Conservation (phyloP, 2,888 invertebrate species). For the Dynastes grantii region DNA sequence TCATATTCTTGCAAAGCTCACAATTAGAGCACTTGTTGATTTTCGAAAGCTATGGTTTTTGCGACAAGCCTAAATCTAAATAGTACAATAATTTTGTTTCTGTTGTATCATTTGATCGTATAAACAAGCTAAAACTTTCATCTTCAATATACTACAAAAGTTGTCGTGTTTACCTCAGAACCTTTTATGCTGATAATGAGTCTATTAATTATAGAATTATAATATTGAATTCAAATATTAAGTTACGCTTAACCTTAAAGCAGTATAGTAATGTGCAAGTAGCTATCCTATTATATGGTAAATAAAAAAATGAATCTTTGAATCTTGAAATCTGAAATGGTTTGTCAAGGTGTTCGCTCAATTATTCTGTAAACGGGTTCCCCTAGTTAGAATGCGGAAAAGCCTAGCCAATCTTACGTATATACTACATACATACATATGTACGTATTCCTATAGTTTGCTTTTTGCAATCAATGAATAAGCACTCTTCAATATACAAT, state of each 20-base stretch:
- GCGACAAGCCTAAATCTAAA: no score
- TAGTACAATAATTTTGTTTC: no score
- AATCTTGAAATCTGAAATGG: constrained; percentile 37
- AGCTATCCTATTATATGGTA: constrained; percentile 3
- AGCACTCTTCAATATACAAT: constrained; percentile 1
- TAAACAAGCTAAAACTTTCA: no score
- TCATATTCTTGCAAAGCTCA: no score
- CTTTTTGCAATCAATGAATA: constrained; percentile 14
- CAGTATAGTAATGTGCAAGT: not conserved
- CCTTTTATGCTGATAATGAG: no score
- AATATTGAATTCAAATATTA: not conserved
- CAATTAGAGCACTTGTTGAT: no score
- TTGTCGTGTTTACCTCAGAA: no score
- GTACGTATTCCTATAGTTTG: not conserved
- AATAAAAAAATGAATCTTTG: constrained; percentile 25
- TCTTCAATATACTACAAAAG: no score
- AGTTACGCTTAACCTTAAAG: not conserved
- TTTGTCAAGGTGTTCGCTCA: constrained; percentile 21
- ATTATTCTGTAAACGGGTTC: constrained; percentile 24
- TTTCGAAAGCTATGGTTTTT: no score
- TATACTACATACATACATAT: not conserved
- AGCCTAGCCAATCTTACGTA: constrained; percentile 22
- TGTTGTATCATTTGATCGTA: no score
- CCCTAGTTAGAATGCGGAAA: constrained; percentile 36
- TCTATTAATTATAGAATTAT: no score